Evolutionary conservation across 1,140 invertebrate species (phyloP).

Genomic region (Procambarus virginalis): DNA sequence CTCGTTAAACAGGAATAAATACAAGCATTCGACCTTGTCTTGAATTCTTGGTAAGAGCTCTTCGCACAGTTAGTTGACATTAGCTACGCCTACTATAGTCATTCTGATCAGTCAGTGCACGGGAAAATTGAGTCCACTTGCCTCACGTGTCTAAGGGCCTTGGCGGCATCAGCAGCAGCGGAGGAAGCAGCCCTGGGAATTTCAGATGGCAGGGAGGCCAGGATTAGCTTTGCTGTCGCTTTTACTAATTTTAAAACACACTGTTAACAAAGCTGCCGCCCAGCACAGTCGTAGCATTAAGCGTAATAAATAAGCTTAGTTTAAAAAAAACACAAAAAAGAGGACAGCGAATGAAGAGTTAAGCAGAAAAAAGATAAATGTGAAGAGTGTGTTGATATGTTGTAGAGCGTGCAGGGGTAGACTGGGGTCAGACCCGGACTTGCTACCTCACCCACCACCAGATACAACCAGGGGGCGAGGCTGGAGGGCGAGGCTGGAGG

Average conservation of each 20-base stretch:
- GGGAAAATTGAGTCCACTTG: slow-evolving; percentile 45
- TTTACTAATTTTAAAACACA: background rate
- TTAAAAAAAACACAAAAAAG: background rate
- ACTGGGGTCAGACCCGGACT: background rate
- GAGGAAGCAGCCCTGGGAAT: slow-evolving; percentile 37
- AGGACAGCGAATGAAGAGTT: background rate
- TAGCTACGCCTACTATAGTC: slow-evolving; percentile 29
- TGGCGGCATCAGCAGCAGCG: slow-evolving; percentile 56
- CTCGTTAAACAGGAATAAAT: background rate
- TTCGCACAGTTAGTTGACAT: slow-evolving; percentile 27
- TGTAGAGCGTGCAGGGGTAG: background rate
- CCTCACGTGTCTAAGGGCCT: slow-evolving; percentile 57
- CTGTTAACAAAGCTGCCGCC: slow-evolving; percentile 15
- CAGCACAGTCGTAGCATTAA: background rate
- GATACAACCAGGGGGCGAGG: background rate
- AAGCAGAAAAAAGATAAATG: background rate
- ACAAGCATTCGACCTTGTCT: background rate
- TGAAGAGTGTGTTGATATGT: background rate
- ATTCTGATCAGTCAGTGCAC: slow-evolving; percentile 43
- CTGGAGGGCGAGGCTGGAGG: background rate
- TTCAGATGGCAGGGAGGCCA: slow-evolving; percentile 39
- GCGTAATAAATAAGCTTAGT: background rate
- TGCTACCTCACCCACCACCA: background rate
- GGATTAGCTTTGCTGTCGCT: slow-evolving; percentile 45
- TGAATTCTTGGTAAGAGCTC: background rate